Evolutionary conservation across 2,888 invertebrate genomes (phyloP), one percentile per base, ranked within the genome.

Genomic region (Lasioglossum zephyrum): DNA sequence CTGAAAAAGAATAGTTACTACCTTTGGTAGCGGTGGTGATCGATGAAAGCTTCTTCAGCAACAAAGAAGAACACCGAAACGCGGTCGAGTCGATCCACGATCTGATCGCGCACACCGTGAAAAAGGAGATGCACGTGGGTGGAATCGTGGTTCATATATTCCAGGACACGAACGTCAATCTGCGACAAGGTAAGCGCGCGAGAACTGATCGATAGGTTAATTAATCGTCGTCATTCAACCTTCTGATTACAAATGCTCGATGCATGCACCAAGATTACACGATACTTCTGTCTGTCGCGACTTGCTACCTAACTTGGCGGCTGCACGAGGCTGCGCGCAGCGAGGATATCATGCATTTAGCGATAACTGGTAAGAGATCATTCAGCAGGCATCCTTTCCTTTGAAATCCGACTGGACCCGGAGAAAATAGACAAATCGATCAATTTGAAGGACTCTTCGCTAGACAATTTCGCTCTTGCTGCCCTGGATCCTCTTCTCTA

Each of bases 271-370:
- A 87, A 98, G 98, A 97, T 94, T 97, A 97, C 89, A 95, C 97
- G 73, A 97, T 97, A 47, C 96, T 98, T 77, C 96, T 98, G 85
- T 97, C 97, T 69, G 95, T 98, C 74, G 97, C 97, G n/a, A 97
- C 97, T 5, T 98, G 98, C 93, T 93, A 96, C 81, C 97, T 97
- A 85, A 97, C 98, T 0, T 98, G 98, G 98, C 96, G 96, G 11
- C 95, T 98, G 77, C 97, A 96, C 93, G 96, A 96, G 78, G 95
- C 96, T 1, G 96, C 97, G 0, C 96, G 96, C 91, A 96, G 96
- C 84, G 97, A 97, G 91, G 96, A 97, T 82, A 95, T 98, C 11
- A 95, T 98, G 0, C 96, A 97, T 70, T 96, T 98, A 87, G 97
- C 98, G 0, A 96, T 98, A 86, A 98, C 98, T 77, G 96, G 96